A percentile compares a stretch with the other conserved stretches of the same genome.
Conservation (phyloP, 1,140 invertebrate species). For the Hylyphantes graminicola region DNA sequence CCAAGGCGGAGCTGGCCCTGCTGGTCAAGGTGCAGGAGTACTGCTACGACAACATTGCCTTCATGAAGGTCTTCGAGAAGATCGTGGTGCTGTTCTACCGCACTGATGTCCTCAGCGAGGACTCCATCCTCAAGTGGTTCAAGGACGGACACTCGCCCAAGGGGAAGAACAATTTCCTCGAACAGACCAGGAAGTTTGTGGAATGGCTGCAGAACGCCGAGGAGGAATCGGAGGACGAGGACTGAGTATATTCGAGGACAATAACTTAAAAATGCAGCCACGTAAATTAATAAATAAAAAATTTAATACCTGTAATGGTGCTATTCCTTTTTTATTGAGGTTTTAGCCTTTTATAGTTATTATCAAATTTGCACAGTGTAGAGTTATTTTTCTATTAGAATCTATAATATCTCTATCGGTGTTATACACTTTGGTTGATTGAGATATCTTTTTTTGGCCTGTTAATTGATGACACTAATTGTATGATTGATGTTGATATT, state of each 20-base stretch:
- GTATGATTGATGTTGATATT: conserved; percentile 17
- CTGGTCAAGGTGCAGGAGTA: conserved; percentile 94
- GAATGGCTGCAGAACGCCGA: conserved; percentile 97
- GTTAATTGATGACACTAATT: not conserved
- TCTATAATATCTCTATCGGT: conserved; percentile 30
- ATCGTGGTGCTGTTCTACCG: conserved; percentile 96
- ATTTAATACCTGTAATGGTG: conserved; percentile 45
- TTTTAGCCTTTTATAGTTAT: conserved; percentile 58
- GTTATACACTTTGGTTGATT: conserved; percentile 19
- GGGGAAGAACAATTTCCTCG: conserved; percentile 95
- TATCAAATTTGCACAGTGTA: conserved; percentile 44
- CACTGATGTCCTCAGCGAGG: conserved; percentile 91
- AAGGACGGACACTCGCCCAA: conserved; percentile 91
- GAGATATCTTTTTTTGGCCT: not conserved
- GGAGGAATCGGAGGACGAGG: conserved; percentile 73
- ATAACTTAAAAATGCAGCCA: conserved; percentile 39
- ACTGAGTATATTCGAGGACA: conserved; percentile 25
- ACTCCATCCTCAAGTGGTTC: conserved; percentile 93
- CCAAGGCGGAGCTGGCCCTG: conserved; percentile 86
- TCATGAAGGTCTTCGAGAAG: conserved; percentile 98
- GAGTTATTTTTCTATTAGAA: conserved; percentile 56
- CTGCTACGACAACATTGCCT: conserved; percentile 98
- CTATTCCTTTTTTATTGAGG: conserved; percentile 56
- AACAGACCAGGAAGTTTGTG: conserved; percentile 97
- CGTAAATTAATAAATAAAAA: conserved; percentile 37